These are phyloP conservation scores for Calameuta filiformis DNA, from an alignment of 2,888 invertebrate genomes.

Conservation along the genomic window DNA sequence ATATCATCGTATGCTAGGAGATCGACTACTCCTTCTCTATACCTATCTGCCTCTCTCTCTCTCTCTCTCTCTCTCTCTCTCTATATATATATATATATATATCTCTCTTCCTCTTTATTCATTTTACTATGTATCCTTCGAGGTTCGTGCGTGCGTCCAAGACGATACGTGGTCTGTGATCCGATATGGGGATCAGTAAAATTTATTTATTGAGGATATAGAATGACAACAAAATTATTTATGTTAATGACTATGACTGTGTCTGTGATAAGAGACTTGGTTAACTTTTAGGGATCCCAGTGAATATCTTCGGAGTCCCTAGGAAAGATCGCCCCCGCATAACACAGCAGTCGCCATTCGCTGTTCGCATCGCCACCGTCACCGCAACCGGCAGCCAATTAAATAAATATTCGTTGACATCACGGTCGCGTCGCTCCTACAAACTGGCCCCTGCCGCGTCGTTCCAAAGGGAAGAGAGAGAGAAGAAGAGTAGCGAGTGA, in stretches of 20 bases:
- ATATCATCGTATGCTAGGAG: conserved; percentile 37
- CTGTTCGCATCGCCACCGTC: conserved; percentile 45
- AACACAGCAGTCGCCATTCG: conserved; percentile 56
- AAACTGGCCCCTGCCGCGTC: conserved; percentile 55
- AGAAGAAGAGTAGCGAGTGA: conserved; percentile 5
- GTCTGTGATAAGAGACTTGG: not conserved
- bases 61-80: conserved; percentile 8
- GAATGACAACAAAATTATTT: not conserved
- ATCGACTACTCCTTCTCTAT: conserved; percentile 11
- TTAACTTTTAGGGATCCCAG: not conserved
- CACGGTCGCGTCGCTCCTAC: conserved; percentile 61
- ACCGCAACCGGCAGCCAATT: conserved; percentile 54
- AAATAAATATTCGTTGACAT: conserved; percentile 65
- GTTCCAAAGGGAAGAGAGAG: conserved; percentile 21
- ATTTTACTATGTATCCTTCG: not conserved
- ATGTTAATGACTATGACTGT: not conserved
- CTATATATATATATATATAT: no score
- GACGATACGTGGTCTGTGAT: not conserved
- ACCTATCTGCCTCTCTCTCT: conserved; percentile 9
- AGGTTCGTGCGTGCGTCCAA: not conserved
- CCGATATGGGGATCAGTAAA: not conserved
- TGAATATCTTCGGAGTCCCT: not conserved
- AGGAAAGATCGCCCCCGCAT: conserved; percentile 58
- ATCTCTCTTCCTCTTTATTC: not conserved
- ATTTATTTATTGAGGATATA: not conserved